Evolutionary conservation across 2,888 invertebrate genomes (phyloP).

Genomic region (Pardosa pseudoannulata): DNA sequence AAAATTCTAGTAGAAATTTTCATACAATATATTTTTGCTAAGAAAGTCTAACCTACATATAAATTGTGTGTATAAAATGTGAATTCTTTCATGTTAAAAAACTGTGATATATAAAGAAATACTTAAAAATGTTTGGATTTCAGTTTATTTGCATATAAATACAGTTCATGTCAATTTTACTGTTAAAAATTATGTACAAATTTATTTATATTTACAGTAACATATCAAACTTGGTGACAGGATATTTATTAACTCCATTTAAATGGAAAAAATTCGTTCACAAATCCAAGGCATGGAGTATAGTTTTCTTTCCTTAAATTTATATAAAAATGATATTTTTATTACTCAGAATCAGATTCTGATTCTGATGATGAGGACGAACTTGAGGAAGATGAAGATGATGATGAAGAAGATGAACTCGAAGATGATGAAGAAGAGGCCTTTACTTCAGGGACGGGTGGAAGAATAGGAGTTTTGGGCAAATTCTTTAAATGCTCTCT

Average conservation of each 20-base stretch:
- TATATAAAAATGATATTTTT: neutral
- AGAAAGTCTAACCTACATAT: too few relatives aligned
- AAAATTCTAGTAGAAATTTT: too few relatives aligned
- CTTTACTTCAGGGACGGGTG: conserved; percentile 49
- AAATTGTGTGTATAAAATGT: too few relatives aligned
- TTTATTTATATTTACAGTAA: neutral
- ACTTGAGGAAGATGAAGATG: conserved; percentile 25
- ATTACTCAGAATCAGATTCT: conserved; percentile 29
- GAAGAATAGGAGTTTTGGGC: conserved; percentile 79
- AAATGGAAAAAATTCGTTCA: neutral
- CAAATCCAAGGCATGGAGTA: too few relatives aligned
- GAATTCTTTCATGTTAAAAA: too few relatives aligned
- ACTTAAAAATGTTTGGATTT: too few relatives aligned
- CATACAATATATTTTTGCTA: too few relatives aligned
- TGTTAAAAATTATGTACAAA: neutral
- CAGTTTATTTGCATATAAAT: too few relatives aligned
- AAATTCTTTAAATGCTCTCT: conserved; percentile 90
- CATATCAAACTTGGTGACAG: neutral
- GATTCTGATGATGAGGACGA: conserved; percentile 9
- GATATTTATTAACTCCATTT: neutral
- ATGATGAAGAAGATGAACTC: conserved; percentile 42
- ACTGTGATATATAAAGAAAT: too few relatives aligned
- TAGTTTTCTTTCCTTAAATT: neutral
- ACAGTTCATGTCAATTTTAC: neutral
- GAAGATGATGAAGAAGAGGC: conserved; percentile 36